Conservation (phyloP, 2,797 vertebrate genomes). For the Rhinella marina region DNA sequence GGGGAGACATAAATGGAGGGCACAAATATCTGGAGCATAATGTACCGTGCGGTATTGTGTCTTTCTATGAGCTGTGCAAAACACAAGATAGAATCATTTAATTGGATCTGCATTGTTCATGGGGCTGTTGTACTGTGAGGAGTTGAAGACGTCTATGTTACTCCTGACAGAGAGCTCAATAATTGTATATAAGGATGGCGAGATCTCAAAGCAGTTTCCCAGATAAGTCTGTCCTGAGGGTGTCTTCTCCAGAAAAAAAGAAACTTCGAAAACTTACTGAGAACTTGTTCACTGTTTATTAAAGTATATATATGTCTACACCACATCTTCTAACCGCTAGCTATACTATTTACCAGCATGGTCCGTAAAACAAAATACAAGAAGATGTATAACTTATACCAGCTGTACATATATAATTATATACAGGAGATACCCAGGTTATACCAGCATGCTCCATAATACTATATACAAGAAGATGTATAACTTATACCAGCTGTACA, state of each 20-base stretch:
- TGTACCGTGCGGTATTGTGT: slow-evolving; percentile 49
- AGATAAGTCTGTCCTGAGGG: slow-evolving; percentile 42
- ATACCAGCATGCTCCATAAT: no score
- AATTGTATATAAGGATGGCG: slow-evolving; percentile 29
- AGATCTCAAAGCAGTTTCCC: slow-evolving; percentile 26
- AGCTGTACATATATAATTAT: no score
- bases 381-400: no score
- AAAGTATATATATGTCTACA: neutral
- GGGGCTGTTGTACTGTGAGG: slow-evolving; percentile 11
- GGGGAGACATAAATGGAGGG: slow-evolving; percentile 21
- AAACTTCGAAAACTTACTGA: neutral
- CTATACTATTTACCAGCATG: no score
- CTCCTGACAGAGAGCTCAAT: slow-evolving; percentile 50
- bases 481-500: no score
- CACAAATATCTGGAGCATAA: slow-evolving; percentile 28
- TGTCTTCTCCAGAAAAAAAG: slow-evolving; percentile 16
- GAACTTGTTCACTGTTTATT: slow-evolving; percentile 4
- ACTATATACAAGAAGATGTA: no score
- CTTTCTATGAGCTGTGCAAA: slow-evolving; percentile 51
- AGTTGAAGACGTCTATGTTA: slow-evolving; percentile 47
- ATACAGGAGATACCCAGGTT: no score
- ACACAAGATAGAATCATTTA: slow-evolving; percentile 59
- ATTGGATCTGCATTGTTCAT: slow-evolving; percentile 57
- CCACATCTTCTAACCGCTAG: neutral
- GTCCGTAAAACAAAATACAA: no score